Conservation (phyloP, 2,113 vertebrate species). For the Apeltes quadracus region DNA sequence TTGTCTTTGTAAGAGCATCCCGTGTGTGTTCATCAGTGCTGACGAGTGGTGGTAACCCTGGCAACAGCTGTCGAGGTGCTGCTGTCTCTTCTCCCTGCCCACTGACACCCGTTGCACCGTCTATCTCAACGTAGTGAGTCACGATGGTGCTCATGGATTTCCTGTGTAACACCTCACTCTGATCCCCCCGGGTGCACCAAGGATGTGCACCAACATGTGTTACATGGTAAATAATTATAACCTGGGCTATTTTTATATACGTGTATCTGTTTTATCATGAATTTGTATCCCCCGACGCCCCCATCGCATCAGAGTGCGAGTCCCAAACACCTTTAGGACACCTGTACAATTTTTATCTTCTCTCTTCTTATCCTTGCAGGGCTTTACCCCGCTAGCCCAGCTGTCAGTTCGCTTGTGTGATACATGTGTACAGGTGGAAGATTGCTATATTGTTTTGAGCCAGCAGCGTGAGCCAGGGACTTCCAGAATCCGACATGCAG, state of each 20-base stretch:
- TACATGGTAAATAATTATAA: neutral
- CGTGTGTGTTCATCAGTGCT: constrained; percentile 49
- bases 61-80: constrained; percentile 72
- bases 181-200: constrained; percentile 21
- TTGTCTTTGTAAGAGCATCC: constrained; percentile 47
- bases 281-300: neutral
- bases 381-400: constrained; percentile 12
- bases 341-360: neutral
- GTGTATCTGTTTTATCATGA: neutral
- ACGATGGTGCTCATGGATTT: constrained; percentile 53
- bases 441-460: constrained; percentile 42
- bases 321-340: neutral
- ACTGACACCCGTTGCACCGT: constrained; percentile 58
- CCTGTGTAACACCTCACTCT: constrained; percentile 49
- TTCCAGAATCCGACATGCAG: constrained; percentile 62
- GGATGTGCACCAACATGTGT: neutral
- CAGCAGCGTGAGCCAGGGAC: constrained; percentile 47
- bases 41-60: constrained; percentile 77
- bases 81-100: constrained; percentile 67
- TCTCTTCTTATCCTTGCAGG: constrained; percentile 17
- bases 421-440: constrained; percentile 64
- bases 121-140: constrained; percentile 51
- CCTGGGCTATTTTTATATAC: neutral
- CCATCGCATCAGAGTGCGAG: neutral
- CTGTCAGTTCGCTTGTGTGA: constrained; percentile 39